Percentiles rank a stretch among this genome's conserved stretches.
phyloP scores from a whole-genome alignment of 2,888 invertebrate genomes.

The Drosophila mercatorum region DNA sequence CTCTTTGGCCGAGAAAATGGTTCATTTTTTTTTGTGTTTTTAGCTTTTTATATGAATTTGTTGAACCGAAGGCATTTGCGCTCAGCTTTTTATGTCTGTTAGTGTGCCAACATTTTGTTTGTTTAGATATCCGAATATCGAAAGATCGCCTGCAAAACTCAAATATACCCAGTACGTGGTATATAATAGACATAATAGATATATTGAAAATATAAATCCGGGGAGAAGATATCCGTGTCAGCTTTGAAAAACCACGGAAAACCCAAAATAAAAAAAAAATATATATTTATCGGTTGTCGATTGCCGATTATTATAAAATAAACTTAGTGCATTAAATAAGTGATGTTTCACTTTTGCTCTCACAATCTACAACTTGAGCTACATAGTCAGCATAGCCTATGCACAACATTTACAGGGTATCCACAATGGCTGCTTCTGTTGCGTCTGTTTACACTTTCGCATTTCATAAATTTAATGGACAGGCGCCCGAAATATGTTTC shows the following conservation, averaged over 20 bases:
- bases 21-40: neutral
- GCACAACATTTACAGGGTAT: conserved; percentile 1
- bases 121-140: conserved; percentile 45
- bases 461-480: conserved; percentile 40
- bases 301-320: neutral
- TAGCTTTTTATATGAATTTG: conserved; percentile 1
- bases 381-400: neutral
- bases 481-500: conserved; percentile 25
- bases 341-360: neutral
- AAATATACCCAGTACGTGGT: neutral
- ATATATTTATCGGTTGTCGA: neutral
- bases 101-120: conserved; percentile 47
- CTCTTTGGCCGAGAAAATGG: conserved; percentile 3
- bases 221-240: neutral
- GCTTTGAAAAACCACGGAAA: neutral
- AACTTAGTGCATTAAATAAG: too few species aligned
- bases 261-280: neutral
- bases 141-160: neutral
- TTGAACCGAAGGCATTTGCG: conserved; percentile 5
- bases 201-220: too few species aligned
- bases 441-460: conserved; percentile 58
- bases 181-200: too few species aligned
- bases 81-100: conserved; percentile 50
- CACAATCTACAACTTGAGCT: too few species aligned
- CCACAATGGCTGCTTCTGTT: conserved; percentile 2